Evolutionary conservation across 2,888 invertebrate genomes (phyloP), one percentile per base, ranked within the genome.

Genomic region (Lampropteryx suffumata): DNA sequence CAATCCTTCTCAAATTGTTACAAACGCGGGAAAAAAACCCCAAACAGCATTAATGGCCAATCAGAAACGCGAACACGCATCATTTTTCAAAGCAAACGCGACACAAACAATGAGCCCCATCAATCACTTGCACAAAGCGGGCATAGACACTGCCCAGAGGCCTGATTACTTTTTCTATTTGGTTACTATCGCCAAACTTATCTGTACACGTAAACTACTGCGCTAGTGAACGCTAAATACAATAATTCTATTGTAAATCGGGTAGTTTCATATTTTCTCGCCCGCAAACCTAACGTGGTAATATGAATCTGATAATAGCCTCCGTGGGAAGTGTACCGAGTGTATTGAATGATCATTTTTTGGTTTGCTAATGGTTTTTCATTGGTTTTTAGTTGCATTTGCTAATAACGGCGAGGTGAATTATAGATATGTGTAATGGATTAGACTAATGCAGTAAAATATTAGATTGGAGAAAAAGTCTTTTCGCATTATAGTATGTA

Each of bases 61-160:
- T 83, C 79, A 76, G 69, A 71, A 71, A 71, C 71, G 71, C 79
- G 80, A 84, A 82, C 79, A 81, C 65, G 71, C 68, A 75, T 79
- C 81, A 83, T 88, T 84, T 83, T 82, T 85, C 85, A 86, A 79
- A 81, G 68, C 71, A 79, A 82, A 82, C 71, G 81, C 79, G 81
- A 84, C 84, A 76, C 84, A 75, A 69, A 79, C 83, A 82, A 81
- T 81, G 74, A 75, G 64, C 58, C 57, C 71, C 83, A 88, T 88
- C 86, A 84, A 88, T 88, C 87, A 86, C 71, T 64, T 73, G 64
- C 62, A 35, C 84, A 84, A 85, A 84, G 35, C 34, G 34, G 13
- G 76, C 69, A 79, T 76, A 80, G 77, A 79, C 81, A 74, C 79
- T 77, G 76, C 65, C 76, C 79, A 73, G 75, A 71, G 73, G 73